These are phyloP conservation scores for Sphaerophoria taeniata DNA, from an alignment of 2,888 invertebrate genomes.

Conservation along the genomic window DNA sequence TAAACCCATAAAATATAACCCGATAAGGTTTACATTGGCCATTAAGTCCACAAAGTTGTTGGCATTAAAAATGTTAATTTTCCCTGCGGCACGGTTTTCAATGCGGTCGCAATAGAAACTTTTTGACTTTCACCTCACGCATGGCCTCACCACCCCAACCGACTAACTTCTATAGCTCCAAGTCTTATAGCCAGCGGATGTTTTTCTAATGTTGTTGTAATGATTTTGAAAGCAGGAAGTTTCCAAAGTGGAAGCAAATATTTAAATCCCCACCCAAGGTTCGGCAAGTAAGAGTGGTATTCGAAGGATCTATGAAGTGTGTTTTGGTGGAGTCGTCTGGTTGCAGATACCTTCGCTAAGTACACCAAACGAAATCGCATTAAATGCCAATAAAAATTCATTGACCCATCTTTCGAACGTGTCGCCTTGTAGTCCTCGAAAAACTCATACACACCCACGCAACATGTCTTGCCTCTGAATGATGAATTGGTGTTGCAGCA, in stretches of 20 bases:
- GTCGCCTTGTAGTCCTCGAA: too few species aligned
- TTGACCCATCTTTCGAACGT: slow-evolving; percentile 23
- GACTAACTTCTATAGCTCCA: too few species aligned
- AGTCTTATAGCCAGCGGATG: slow-evolving; percentile 53
- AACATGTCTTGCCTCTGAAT: too few species aligned
- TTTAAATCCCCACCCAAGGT: not conserved
- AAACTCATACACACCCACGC: too few species aligned
- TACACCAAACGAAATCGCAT: slow-evolving; percentile 62
- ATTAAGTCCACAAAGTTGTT: slow-evolving; percentile 55
- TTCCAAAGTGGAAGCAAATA: not conserved
- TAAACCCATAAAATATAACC: slow-evolving; percentile 53
- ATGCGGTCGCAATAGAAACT: not conserved
- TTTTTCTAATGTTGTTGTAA: slow-evolving; percentile 50
- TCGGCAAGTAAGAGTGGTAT: slow-evolving; percentile 17
- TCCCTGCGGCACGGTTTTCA: slow-evolving; percentile 3
- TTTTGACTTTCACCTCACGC: slow-evolving; percentile 53
- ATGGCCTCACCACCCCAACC: too few species aligned
- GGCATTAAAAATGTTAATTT: slow-evolving; percentile 63
- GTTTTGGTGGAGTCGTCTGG: not conserved
- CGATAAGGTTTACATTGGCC: slow-evolving; percentile 50
- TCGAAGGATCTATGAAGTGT: slow-evolving; percentile 18
- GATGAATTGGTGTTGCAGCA: too few species aligned
- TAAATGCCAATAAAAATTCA: slow-evolving; percentile 63
- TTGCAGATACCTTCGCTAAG: slow-evolving; percentile 29
- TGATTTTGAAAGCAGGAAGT: slow-evolving; percentile 20